phyloP scores from a whole-genome alignment of 2,888 invertebrate species.

The Linnaemya tessellans region DNA sequence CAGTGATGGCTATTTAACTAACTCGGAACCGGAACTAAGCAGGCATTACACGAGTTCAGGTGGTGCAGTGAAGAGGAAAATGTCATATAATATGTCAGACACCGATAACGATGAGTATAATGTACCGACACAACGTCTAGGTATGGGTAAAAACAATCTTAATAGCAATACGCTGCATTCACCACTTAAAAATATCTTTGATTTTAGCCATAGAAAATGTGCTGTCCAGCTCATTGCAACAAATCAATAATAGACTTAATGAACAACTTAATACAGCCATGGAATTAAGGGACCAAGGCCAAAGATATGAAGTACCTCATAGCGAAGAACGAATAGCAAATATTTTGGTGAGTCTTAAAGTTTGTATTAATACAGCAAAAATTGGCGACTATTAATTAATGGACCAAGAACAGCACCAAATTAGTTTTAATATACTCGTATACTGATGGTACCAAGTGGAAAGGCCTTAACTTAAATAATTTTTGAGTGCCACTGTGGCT shows the following conservation, averaged over 20 bases:
- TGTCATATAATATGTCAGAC: constrained; percentile 34
- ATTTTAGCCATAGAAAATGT: constrained; percentile 79
- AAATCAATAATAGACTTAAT: constrained; percentile 79
- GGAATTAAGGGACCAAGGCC: constrained; percentile 80
- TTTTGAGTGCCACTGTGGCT: no score
- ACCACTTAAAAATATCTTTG: neutral
- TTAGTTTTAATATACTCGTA: no score
- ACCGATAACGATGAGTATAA: constrained; percentile 63
- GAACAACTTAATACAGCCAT: constrained; percentile 80
- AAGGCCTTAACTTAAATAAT: no score
- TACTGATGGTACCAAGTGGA: no score
- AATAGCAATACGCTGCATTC: neutral
- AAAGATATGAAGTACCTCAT: constrained; percentile 78
- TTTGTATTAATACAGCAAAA: neutral
- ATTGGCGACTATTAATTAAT: no score
- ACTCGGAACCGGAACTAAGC: constrained; percentile 25
- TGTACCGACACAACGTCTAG: constrained; percentile 64
- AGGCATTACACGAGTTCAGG: constrained; percentile 8
- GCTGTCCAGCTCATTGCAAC: constrained; percentile 79
- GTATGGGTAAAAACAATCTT: constrained; percentile 9
- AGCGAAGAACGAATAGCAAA: constrained; percentile 80
- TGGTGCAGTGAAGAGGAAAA: constrained; percentile 62
- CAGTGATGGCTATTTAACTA: constrained; percentile 17
- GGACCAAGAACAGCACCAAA: no score
- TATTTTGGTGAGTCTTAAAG: constrained; percentile 78